Base-by-base conservation (phyloP, 2,888 invertebrate genomes). In the Sussaba pulchella region DNA sequence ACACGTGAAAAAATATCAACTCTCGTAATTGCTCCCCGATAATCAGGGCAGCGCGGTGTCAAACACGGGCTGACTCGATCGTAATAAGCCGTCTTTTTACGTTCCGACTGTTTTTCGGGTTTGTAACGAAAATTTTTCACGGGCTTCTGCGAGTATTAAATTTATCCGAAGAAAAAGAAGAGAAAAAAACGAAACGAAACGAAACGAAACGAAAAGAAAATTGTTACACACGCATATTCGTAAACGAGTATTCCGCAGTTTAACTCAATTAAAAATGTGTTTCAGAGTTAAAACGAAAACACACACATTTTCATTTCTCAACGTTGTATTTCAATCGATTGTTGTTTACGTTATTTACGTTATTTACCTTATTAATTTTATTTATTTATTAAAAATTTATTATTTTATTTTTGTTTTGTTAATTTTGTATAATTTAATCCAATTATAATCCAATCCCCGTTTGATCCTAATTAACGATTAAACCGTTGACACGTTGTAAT, bases 21-120 rank as follows among this genome's bases (percentile, higher is more conserved):
- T n/a, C n/a, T n/a, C n/a, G n/a, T n/a, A n/a, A n/a, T n/a, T n/a
- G n/a, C n/a, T n/a, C n/a, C 72, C 72, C 67, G 52, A 74, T 70
- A 78, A 47, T 66, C 43, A 17, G 6, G 57, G 31, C 41, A 54
- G 26, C 41, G 19, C 67, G 39, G 43, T 14, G n/a, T 14, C 10
- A 19, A 41, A 63, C 69, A 24, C 59, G 75, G 45, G 64, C 64
- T 74, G 80, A 80, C 80, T 80, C 76, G 76, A 76, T 80, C 80
- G 80, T n/a, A n/a, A n/a, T 63, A 75, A n/a, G 80, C 66, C 57
- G 57, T 52, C 9, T n/a, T n/a, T 54, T 63, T 10, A 26, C 36
- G 67, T 61, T 36, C 43, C n/a, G n/a, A n/a, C 61, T 47, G 21
- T 14, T 59, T 31, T 36, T 64, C 70, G 45, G 31, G 57, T 52